Evolutionary conservation across 2,113 vertebrate species (phyloP).

Genomic region (Anhinga anhinga): DNA sequence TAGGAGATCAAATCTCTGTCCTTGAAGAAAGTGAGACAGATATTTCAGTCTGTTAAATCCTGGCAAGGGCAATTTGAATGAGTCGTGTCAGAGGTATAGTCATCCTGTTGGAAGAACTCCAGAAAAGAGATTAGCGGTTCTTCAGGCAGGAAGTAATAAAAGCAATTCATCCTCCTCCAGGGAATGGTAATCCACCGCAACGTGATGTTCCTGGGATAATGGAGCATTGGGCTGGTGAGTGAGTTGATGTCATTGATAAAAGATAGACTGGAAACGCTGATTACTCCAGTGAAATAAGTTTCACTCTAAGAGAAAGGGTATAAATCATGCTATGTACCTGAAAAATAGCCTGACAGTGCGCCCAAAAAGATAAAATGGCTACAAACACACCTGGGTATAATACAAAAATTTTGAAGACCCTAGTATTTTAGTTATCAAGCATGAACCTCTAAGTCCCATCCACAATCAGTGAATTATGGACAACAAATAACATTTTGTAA

Average conservation of each 20-base stretch:
- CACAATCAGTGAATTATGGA: not conserved
- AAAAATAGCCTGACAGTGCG: not conserved
- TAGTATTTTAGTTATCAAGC: not conserved
- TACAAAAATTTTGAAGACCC: not conserved
- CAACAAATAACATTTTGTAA: not conserved
- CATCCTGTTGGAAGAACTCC: constrained; percentile 29
- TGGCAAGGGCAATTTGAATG: not conserved
- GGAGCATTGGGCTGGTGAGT: not conserved
- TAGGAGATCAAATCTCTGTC: not conserved
- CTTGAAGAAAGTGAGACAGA: not conserved
- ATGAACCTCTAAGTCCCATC: not conserved
- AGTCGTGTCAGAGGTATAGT: not conserved
- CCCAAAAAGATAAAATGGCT: not conserved
- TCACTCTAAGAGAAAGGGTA: not conserved
- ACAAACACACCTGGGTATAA: not conserved
- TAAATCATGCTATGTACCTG: not conserved
- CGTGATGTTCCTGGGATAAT: not conserved
- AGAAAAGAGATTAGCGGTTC: constrained; percentile 33
- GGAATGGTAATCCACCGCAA: constrained; percentile 49
- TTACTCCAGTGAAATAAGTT: constrained; percentile 13
- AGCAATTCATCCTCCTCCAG: constrained; percentile 26
- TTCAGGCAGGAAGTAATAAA: constrained; percentile 58
- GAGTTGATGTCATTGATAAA: constrained; percentile 49
- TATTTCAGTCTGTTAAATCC: not conserved
- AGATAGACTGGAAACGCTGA: not conserved